phyloP scores from a whole-genome alignment of 2,888 invertebrate species.

The Dasysyrphus tricinctus region DNA sequence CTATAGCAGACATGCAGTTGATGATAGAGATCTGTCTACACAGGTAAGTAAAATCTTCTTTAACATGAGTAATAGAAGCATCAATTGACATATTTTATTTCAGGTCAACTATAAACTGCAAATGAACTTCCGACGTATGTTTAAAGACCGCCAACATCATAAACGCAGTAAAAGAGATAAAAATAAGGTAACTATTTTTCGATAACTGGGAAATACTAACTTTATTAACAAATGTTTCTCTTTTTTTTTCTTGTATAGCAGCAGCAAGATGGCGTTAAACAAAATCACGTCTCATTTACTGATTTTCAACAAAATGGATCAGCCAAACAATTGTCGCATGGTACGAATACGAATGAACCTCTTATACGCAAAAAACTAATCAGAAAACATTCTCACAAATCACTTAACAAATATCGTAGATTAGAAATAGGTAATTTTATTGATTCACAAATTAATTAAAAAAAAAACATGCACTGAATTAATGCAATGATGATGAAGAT shows the following conservation, averaged over 20 bases:
- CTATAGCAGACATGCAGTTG: constrained; percentile 95
- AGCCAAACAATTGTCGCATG: constrained; percentile 92
- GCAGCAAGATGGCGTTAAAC: constrained; percentile 90
- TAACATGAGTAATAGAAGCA: too few relatives aligned
- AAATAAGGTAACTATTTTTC: constrained; percentile 87
- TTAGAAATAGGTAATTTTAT: constrained; percentile 84
- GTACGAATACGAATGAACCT: constrained; percentile 89
- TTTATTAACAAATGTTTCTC: background rate
- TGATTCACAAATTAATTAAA: constrained; percentile 63
- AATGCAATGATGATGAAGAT: constrained; percentile 69
- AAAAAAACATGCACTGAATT: constrained; percentile 61
- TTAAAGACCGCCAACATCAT: constrained; percentile 93
- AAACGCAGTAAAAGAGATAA: constrained; percentile 92
- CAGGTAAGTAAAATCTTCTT: constrained; percentile 84
- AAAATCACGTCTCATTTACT: constrained; percentile 94
- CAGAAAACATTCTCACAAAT: constrained; percentile 84
- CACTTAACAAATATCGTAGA: constrained; percentile 84
- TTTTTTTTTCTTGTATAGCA: constrained; percentile 80
- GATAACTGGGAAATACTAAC: background rate
- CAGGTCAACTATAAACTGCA: constrained; percentile 94
- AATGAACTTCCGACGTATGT: constrained; percentile 93
- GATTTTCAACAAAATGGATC: constrained; percentile 95
- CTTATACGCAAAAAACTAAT: constrained; percentile 86
- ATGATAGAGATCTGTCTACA: constrained; percentile 93
- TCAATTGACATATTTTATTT: background rate